Base-by-base conservation (phyloP, 2,113 vertebrate genomes). In the Saguinus midas region DNA sequence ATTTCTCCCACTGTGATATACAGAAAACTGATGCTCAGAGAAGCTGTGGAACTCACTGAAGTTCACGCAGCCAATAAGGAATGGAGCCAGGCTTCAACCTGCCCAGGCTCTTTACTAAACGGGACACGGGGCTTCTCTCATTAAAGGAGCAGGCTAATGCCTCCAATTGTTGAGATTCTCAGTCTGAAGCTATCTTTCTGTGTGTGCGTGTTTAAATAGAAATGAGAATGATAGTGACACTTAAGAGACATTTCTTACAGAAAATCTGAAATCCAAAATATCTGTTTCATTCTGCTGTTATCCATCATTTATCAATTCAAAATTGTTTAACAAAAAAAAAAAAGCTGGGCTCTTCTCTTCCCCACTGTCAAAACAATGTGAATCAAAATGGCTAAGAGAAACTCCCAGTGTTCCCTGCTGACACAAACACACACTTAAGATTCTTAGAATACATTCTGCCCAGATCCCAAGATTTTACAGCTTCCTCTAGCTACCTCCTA, bases 201-300 rank as follows among this genome's bases (percentile, higher is more conserved):
- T 32, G 40, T 7, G 5, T 16, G 20, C 18, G 45, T 43, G 21
- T n/a, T 45, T 23, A 29, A 91, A 57, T 10, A 52, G 6, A 87
- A 29, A 37, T 57, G 21, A 68, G 61, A 52, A 43, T 61, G 21
- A 25, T 8, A 35, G 35, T 85, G 45, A 32, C 43, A 85, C 11
- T 72, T 66, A 52, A n/a, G 84, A 85, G 27, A 48, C 76, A 32
- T 37, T 35, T 75, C 66, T 57, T 29, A 35, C 43, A 50, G 29
- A 37, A 93, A 81, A 57, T 72, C 13, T 76, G 52, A 94, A 91
- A 96, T 81, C 72, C 10, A 93, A 88, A 92, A 50, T 72, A 18
- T 48, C n/a, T 7, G 7, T 72, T 93, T 92, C 32, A 14, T 90
- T 48, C 40, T 92, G 16, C 7, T 35, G 18, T 75, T 84, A 11